Conservation (phyloP, 2,113 vertebrate genomes). For the Microcebus lehilahytsara region DNA sequence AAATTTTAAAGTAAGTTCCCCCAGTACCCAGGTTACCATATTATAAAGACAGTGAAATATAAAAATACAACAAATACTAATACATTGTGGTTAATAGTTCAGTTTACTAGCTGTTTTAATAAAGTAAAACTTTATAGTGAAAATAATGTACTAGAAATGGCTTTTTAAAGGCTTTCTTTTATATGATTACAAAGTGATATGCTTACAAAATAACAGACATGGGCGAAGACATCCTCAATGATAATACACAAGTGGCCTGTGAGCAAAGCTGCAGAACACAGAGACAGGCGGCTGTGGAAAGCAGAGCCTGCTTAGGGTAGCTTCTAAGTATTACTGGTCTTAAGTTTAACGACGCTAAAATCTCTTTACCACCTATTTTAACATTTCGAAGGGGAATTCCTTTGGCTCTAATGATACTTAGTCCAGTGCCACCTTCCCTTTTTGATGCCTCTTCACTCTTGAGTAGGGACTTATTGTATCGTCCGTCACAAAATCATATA, state of each 20-base stretch:
- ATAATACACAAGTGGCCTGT: neutral
- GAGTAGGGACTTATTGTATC: constrained; percentile 95
- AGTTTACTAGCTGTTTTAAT: constrained; percentile 67
- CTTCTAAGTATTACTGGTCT: neutral
- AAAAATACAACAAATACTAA: constrained; percentile 36
- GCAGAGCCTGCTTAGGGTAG: neutral
- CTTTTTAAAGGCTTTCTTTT: constrained; percentile 26
- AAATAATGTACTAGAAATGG: constrained; percentile 40
- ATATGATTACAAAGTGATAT: neutral
- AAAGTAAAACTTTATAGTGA: constrained; percentile 45
- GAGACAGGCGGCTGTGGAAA: neutral
- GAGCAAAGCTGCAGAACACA: neutral
- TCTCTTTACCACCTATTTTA: constrained; percentile 46
- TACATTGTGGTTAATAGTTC: constrained; percentile 27
- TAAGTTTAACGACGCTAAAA: constrained; percentile 20
- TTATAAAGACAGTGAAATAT: neutral
- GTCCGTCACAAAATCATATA: constrained; percentile 98
- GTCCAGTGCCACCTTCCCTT: constrained; percentile 90
- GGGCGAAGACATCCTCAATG: neutral
- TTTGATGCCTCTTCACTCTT: constrained; percentile 93
- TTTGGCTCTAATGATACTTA: constrained; percentile 73
- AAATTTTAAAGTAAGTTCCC: neutral
- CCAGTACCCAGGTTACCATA: neutral
- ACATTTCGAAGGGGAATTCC: constrained; percentile 37
- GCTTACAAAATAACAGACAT: neutral